phyloP scores from a whole-genome alignment of 53 echinoderm and acorn worm genomes.

The Paelopatides confundens region DNA sequence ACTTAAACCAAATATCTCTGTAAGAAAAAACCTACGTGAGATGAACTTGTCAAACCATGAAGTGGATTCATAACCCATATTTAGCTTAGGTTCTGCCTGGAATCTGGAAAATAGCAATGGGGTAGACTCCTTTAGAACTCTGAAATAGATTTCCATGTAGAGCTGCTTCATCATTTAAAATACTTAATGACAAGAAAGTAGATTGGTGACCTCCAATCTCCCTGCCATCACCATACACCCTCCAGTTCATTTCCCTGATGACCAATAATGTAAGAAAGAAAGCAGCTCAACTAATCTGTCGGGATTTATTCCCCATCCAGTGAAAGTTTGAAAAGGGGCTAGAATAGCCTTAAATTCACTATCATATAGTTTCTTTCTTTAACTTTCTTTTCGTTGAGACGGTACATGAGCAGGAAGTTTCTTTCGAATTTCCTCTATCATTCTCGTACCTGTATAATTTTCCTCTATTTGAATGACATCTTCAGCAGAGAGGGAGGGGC shows the following conservation, averaged over 20 bases:
- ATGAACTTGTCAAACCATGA: neutral
- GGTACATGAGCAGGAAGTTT: neutral
- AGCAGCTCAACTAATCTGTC: slow-evolving; percentile 42
- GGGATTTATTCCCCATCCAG: neutral
- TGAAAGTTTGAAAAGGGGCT: neutral
- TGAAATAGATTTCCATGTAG: neutral
- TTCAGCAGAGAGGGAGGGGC: too few species aligned
- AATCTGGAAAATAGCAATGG: slow-evolving; percentile 74
- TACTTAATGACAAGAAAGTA: neutral
- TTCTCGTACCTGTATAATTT: neutral
- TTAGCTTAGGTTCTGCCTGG: slow-evolving; percentile 68
- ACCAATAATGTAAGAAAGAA: neutral
- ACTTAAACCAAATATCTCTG: slow-evolving; percentile 59
- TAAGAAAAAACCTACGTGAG: neutral
- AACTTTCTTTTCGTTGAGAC: neutral
- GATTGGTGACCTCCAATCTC: slow-evolving; percentile 13
- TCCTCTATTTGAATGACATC: neutral
- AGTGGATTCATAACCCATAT: neutral
- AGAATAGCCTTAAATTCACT: slow-evolving; percentile 38
- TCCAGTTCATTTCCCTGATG: neutral
- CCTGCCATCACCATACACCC: neutral
- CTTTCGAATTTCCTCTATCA: neutral
- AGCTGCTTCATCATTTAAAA: neutral
- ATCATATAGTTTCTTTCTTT: slow-evolving; percentile 10
- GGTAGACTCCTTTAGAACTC: slow-evolving; percentile 38